Evolutionary conservation across 2,797 vertebrate genomes (phyloP), one percentile per base, ranked within the genome.

Genomic region (Anguilla pacifica): DNA sequence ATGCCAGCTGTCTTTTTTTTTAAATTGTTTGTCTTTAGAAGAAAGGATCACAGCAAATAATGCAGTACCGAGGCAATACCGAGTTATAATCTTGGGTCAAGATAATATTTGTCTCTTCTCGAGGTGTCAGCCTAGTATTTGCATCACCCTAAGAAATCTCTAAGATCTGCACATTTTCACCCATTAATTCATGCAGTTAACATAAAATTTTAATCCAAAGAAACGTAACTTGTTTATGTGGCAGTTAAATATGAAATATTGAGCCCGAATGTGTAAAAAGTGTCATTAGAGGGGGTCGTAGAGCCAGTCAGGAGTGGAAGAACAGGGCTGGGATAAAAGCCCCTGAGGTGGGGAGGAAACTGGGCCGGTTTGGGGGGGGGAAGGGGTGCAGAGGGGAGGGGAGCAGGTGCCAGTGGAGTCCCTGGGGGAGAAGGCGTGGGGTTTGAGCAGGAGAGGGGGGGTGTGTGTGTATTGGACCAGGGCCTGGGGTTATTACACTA

Each of bases 401-500:
- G 77, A 81, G 77, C 77, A 81, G 77, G 77, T 81, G 77, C 77
- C 39, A 3, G 7, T 25, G 39, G 35, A 1, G 39, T 49, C 77
- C 43, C 43, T 46, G 77, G 85, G 79, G 72, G 84, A 85, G 9
- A 49, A 46, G 72, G 93, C 89, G 93, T 91, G 91, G 39, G 77
- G 35, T 22, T 39, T 28, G 72, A 87, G 91, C 82, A 0, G 90
- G 90, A 89, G 25, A 91, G 91, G 93, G 49, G 93, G 94, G 89
- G 92, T 90, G 94, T 89, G 93, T 94, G 92, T 91, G 88, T 96
- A 96, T 95, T 93, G 97, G 97, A 96, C 96, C 96, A 94, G 94
- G 94, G 97, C 95, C 95, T 88, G 93, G 94, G 97, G 97, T 97
- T 97, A 97, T 97, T 97, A 97, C 96, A 94, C 96, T 97, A 97